phyloP scores from a whole-genome alignment of 2,113 vertebrate species.

The Pycnonotus jocosus region DNA sequence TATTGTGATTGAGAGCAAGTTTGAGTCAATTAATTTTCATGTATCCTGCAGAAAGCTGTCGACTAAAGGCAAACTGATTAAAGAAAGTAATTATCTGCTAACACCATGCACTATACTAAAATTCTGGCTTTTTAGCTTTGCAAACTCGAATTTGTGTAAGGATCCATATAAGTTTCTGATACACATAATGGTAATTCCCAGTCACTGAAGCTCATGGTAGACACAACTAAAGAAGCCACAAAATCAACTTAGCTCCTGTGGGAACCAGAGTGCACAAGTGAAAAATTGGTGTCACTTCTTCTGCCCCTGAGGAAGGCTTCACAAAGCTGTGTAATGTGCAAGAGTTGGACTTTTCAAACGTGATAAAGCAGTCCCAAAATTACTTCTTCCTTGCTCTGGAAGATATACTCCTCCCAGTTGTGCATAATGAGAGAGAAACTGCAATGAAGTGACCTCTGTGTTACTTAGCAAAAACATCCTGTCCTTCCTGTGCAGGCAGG shows the following conservation, averaged over 20 bases:
- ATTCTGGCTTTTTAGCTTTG: background rate
- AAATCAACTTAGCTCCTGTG: background rate
- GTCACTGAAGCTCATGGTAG: background rate
- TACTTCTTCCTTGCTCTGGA: background rate
- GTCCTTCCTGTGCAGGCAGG: background rate
- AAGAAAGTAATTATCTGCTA: background rate
- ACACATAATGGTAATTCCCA: background rate
- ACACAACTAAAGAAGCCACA: background rate
- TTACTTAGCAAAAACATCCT: background rate
- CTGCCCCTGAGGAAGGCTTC: background rate
- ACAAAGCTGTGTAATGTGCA: background rate
- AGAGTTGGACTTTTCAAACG: background rate
- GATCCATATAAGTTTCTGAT: background rate
- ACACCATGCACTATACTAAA: background rate
- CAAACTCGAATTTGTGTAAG: background rate
- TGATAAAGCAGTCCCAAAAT: background rate
- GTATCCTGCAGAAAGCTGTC: background rate
- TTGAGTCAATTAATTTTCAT: background rate
- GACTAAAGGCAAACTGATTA: background rate
- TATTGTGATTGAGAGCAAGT: background rate
- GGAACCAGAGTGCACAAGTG: background rate
- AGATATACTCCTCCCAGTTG: background rate
- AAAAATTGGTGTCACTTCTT: background rate
- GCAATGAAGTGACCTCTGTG: background rate
- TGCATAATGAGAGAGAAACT: background rate